Conservation (phyloP, 2,888 invertebrate genomes). For the Aquatica leii region DNA sequence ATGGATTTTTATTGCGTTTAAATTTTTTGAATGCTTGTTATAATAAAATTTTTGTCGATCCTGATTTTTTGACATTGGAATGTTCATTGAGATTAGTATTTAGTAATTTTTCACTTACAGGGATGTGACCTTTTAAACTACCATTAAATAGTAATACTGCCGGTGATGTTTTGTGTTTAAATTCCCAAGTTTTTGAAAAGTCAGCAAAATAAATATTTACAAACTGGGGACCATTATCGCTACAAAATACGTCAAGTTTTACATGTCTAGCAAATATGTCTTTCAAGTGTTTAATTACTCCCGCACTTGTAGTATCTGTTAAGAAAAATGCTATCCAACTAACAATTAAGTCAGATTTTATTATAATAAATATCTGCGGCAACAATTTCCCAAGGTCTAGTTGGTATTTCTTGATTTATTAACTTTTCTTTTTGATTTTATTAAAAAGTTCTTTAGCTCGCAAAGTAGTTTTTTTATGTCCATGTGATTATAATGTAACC, state of each 20-base stretch:
- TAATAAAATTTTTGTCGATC: constrained; percentile 14
- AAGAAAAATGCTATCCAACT: constrained; percentile 41
- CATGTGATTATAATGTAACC: neutral
- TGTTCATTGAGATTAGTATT: constrained; percentile 6
- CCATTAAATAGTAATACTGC: neutral
- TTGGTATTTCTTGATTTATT: constrained; percentile 34
- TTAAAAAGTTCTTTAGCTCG: constrained; percentile 32
- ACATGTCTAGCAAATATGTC: neutral
- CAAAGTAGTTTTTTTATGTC: neutral
- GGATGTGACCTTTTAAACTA: neutral
- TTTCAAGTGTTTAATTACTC: neutral
- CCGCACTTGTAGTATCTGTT: neutral
- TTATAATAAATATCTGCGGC: constrained; percentile 43
- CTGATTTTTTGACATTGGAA: neutral
- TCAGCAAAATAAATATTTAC: neutral
- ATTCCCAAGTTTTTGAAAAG: neutral
- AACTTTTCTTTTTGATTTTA: constrained; percentile 40
- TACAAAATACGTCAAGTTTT: neutral
- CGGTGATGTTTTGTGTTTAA: neutral
- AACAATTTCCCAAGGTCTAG: constrained; percentile 41
- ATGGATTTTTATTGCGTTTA: neutral
- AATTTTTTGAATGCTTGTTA: constrained; percentile 3
- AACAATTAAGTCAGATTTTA: constrained; percentile 39
- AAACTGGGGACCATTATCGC: neutral
- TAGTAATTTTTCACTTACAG: neutral